These are phyloP conservation scores for Amblyopsis hoosieri DNA, from an alignment of 2,797 vertebrate genomes.

Conservation along the genomic window DNA sequence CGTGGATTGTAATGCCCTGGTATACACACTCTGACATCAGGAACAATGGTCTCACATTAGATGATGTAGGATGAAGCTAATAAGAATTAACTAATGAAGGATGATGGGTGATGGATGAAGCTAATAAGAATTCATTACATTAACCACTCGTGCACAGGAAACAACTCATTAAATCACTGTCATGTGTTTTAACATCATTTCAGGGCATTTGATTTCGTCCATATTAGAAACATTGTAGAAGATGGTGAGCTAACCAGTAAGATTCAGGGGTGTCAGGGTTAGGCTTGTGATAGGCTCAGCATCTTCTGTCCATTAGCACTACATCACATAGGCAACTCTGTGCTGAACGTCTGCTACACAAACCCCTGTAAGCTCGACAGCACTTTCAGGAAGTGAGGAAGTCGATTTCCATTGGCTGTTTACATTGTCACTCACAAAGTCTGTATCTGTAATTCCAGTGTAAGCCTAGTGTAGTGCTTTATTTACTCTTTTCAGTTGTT, in stretches of 20 bases:
- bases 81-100: constrained; percentile 18
- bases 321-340: no score
- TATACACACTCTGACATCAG: constrained; percentile 13
- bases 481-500: no score
- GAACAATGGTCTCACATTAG: constrained; percentile 14
- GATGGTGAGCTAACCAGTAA: not conserved
- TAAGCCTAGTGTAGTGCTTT: no score
- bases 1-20: constrained; percentile 16
- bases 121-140: constrained; percentile 22
- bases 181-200: not conserved
- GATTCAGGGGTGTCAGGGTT: not conserved
- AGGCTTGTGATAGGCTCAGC: no score
- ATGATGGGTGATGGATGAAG: constrained; percentile 6
- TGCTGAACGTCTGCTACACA: no score
- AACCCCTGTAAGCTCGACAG: no score
- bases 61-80: constrained; percentile 20
- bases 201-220: constrained; percentile 18
- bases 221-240: not conserved
- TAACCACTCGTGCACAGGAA: constrained; percentile 29
- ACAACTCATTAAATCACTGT: constrained; percentile 16
- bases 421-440: no score
- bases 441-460: no score
- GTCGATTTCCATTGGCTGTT: no score
- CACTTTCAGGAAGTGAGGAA: no score
- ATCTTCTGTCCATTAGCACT: no score